Conservation (phyloP, 2,888 invertebrate genomes). For the Orchesella flavescens region DNA sequence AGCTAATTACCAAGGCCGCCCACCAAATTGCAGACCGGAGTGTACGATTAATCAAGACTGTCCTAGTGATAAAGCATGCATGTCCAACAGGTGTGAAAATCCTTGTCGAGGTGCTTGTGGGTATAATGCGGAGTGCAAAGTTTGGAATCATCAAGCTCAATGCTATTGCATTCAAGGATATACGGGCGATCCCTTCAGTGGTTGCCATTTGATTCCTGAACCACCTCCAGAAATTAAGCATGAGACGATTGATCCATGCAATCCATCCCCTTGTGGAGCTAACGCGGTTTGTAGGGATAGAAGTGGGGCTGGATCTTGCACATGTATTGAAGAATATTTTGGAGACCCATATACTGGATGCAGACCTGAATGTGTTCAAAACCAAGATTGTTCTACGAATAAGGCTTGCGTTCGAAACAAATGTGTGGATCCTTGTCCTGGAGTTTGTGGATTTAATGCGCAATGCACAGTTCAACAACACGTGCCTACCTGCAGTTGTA, state of each 20-base stretch:
- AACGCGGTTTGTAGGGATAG: slow-evolving; percentile 76
- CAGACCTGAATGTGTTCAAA: slow-evolving; percentile 89
- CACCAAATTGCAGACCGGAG: slow-evolving; percentile 66
- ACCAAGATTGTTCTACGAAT: slow-evolving; percentile 87
- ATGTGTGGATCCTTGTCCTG: slow-evolving; percentile 80
- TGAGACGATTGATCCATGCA: slow-evolving; percentile 80
- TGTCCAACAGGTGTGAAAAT: slow-evolving; percentile 86
- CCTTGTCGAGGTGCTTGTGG: slow-evolving; percentile 89
- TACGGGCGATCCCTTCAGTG: slow-evolving; percentile 73
- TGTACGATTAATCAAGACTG: slow-evolving; percentile 64
- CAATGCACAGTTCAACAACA: slow-evolving; percentile 82
- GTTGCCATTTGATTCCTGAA: slow-evolving; percentile 75
- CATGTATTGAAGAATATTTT: slow-evolving; percentile 83
- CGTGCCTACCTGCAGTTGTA: slow-evolving; percentile 81
- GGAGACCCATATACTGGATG: slow-evolving; percentile 86
- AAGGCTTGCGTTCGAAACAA: slow-evolving; percentile 81
- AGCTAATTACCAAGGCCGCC: slow-evolving; percentile 62
- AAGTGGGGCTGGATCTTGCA: slow-evolving; percentile 78
- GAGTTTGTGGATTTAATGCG: slow-evolving; percentile 75
- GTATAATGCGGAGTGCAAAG: slow-evolving; percentile 74
- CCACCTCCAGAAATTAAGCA: slow-evolving; percentile 24
- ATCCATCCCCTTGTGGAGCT: slow-evolving; percentile 86
- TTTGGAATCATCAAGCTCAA: slow-evolving; percentile 65
- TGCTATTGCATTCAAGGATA: slow-evolving; percentile 78
- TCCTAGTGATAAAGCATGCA: slow-evolving; percentile 64